These are phyloP conservation scores for Phylloscopus whistleri DNA, from an alignment of 2,113 vertebrate species.

Conservation along the genomic window DNA sequence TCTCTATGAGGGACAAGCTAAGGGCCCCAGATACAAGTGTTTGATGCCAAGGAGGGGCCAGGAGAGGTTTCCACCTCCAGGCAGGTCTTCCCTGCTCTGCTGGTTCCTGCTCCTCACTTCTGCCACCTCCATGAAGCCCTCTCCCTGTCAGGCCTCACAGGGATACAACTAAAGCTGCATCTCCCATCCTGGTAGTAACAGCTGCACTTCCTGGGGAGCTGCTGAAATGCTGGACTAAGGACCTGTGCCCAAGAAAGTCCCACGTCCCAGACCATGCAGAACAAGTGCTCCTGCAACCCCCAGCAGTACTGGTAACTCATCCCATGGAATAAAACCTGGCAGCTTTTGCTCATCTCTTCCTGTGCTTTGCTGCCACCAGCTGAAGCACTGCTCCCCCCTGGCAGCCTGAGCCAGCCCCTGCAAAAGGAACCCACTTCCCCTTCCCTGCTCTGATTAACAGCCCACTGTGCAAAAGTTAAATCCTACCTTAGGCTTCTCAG, in stretches of 20 bases:
- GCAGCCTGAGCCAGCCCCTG: neutral
- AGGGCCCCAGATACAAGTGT: fast-evolving
- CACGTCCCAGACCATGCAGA: neutral
- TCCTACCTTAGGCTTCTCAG: neutral
- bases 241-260: neutral
- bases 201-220: neutral
- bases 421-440: neutral
- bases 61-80: neutral
- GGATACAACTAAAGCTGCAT: neutral
- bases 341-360: neutral
- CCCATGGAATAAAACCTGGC: neutral
- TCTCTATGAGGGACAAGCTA: neutral
- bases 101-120: neutral
- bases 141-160: fast-evolving
- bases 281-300: neutral
- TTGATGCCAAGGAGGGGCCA: neutral
- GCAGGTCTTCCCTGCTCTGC: neutral
- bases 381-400: neutral
- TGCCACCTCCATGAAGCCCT: fast-evolving
- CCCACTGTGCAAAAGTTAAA: neutral
- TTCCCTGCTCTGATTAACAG: neutral
- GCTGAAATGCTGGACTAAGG: neutral
- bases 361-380: neutral
- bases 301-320: neutral
- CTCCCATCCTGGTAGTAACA: neutral